Conservation (phyloP, 2,888 invertebrate species). For the Laothoe populi region DNA sequence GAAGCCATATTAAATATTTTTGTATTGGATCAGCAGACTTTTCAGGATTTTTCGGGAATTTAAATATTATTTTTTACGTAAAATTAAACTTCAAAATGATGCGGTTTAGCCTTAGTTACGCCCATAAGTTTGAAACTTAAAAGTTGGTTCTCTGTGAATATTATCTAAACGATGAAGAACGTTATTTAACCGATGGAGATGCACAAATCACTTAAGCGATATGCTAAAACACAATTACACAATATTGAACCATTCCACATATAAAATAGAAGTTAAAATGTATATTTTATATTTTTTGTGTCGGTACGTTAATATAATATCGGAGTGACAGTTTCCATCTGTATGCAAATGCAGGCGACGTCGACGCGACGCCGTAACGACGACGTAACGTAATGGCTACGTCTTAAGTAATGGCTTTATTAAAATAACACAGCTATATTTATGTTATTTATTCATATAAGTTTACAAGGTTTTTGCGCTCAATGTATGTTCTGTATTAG, state of each 20-base stretch:
- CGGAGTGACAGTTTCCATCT: conserved; percentile 73
- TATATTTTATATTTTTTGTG: conserved; percentile 46
- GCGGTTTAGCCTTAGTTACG: too few species aligned
- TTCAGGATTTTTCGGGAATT: too few species aligned
- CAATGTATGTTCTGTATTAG: conserved; percentile 1
- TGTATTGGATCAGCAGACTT: too few species aligned
- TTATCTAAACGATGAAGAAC: too few species aligned
- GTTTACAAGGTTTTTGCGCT: conserved; percentile 2
- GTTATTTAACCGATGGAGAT: too few species aligned
- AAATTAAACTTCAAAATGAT: too few species aligned
- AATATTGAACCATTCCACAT: background rate
- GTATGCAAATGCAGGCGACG: conserved; percentile 69
- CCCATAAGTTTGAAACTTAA: too few species aligned
- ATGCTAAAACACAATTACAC: background rate
- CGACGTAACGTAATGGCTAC: conserved; percentile 44
- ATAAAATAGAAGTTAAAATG: conserved; percentile 12
- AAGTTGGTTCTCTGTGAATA: too few species aligned
- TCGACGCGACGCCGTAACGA: conserved; percentile 40
- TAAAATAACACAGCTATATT: conserved; percentile 37
- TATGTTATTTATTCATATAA: conserved; percentile 21
- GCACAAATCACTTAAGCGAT: background rate
- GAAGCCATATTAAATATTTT: too few species aligned
- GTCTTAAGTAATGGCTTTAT: conserved; percentile 50
- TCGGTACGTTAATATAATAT: conserved; percentile 61
- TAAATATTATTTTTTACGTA: too few species aligned